These are phyloP conservation scores for Pteropus rufus DNA, from an alignment of 2,797 vertebrate species.

Conservation along the genomic window DNA sequence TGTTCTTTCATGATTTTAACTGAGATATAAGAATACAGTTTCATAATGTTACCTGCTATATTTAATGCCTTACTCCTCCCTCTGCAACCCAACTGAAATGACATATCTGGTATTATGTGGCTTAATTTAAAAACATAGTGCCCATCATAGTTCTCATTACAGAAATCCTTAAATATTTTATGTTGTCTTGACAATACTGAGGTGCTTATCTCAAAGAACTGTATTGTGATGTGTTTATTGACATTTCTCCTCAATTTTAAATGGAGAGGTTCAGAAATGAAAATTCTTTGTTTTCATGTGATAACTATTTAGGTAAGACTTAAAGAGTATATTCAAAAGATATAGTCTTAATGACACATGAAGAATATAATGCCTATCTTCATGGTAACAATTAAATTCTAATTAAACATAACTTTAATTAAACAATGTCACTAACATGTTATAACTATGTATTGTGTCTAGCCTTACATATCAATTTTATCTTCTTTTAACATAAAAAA, in stretches of 20 bases:
- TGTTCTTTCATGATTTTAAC: neutral
- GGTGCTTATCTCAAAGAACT: neutral
- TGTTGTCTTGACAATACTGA: neutral
- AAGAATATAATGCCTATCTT: neutral
- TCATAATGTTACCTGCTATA: neutral
- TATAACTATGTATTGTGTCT: neutral
- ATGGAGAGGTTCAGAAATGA: neutral
- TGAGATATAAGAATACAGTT: neutral
- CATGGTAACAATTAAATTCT: neutral
- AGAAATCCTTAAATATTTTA: constrained; percentile 21
- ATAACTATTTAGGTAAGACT: neutral
- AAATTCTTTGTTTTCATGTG: neutral
- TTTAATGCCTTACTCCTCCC: neutral
- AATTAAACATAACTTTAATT: constrained; percentile 11
- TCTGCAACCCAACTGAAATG: neutral
- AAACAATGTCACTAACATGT: neutral
- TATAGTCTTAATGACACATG: neutral
- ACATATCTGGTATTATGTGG: neutral
- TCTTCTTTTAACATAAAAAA: neutral
- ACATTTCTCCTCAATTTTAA: neutral
- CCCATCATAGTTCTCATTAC: neutral
- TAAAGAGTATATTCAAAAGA: neutral
- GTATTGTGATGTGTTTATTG: neutral
- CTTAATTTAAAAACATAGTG: neutral
- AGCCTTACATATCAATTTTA: neutral